These are phyloP conservation scores for Cantharis lateralis DNA, from an alignment of 2,888 invertebrate genomes.

Conservation along the genomic window DNA sequence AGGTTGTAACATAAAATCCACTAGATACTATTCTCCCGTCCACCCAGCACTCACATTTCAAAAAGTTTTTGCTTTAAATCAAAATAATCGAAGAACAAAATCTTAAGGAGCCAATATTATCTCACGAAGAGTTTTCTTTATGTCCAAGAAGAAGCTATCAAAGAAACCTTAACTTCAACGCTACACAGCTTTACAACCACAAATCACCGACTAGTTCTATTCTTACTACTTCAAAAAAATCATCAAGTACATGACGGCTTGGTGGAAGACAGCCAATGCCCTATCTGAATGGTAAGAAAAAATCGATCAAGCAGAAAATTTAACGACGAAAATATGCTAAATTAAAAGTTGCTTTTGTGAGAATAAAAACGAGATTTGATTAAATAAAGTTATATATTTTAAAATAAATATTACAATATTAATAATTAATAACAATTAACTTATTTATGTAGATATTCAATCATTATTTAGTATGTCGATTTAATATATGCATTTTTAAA, in stretches of 20 bases:
- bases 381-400: background rate
- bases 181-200: too few relatives aligned
- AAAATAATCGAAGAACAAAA: background rate
- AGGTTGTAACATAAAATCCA: background rate
- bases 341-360: background rate
- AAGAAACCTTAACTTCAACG: too few relatives aligned
- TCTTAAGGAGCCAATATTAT: too few relatives aligned
- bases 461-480: constrained; percentile 27
- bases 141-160: too few relatives aligned
- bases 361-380: background rate
- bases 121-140: too few relatives aligned
- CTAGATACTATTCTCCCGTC: background rate
- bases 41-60: background rate
- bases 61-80: background rate
- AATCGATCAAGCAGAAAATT: background rate
- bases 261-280: too few relatives aligned
- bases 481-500: constrained; percentile 40
- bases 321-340: background rate
- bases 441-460: background rate
- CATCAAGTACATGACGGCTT: too few relatives aligned
- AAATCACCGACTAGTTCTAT: too few relatives aligned
- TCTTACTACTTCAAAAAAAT: too few relatives aligned
- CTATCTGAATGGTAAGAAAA: too few relatives aligned
- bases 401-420: background rate
- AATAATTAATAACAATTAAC: too few relatives aligned